These are phyloP conservation scores for Minunthozetes semirufus DNA, from an alignment of 2,888 invertebrate genomes.

Conservation along the genomic window DNA sequence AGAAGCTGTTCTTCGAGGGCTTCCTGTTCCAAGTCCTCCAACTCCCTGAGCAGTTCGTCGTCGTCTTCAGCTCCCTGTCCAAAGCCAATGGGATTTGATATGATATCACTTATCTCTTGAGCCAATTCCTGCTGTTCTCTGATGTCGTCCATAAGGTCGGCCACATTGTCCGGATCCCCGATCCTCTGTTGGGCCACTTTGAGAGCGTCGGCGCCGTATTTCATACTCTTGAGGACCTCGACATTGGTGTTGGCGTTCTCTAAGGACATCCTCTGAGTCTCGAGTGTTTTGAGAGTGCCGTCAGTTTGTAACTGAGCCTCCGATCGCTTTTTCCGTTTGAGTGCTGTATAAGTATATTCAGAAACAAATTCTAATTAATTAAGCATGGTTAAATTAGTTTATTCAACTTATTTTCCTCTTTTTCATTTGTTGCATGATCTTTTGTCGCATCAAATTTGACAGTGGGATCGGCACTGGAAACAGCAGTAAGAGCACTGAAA, in stretches of 20 bases:
- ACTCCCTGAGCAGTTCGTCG: constrained; percentile 75
- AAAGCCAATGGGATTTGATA: constrained; percentile 92
- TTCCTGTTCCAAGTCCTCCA: constrained; percentile 83
- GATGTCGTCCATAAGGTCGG: constrained; percentile 99
- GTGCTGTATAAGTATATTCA: too few species aligned
- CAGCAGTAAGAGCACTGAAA: too few species aligned
- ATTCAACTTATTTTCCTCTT: too few species aligned
- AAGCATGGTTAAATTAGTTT: too few species aligned
- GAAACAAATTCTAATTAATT: too few species aligned
- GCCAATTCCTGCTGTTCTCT: constrained; percentile 98
- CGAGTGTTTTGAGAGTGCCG: constrained; percentile 92
- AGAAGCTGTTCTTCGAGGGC: constrained; percentile 78
- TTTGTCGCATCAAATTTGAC: too few species aligned
- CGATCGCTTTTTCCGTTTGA: constrained; percentile 93
- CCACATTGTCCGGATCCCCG: constrained; percentile 96
- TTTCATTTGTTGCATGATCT: too few species aligned
- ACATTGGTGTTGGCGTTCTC: constrained; percentile 95
- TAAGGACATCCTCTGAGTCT: constrained; percentile 90
- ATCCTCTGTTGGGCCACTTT: constrained; percentile 51
- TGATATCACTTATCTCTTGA: constrained; percentile 95
- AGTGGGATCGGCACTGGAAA: too few species aligned
- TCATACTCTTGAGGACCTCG: constrained; percentile 67
- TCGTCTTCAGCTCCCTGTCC: constrained; percentile 65
- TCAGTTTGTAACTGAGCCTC: constrained; percentile 96
- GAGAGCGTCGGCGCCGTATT: constrained; percentile 28